Conservation (phyloP, 2,888 invertebrate species). For the Dryobotodes eremita region DNA sequence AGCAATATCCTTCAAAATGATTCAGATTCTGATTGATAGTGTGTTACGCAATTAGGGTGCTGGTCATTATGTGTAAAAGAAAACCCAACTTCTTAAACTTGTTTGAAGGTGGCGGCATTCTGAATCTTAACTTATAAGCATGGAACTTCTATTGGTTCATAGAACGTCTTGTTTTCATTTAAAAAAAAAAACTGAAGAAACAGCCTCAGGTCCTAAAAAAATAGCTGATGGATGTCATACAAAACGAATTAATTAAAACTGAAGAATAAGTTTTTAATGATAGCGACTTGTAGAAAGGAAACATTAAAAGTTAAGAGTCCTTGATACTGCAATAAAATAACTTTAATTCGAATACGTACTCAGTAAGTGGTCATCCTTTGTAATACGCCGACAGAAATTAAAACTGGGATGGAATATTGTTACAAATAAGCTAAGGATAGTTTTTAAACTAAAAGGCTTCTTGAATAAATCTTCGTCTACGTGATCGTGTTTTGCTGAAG, state of each 20-base stretch:
- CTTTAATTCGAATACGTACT: constrained; percentile 9
- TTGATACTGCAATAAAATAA: constrained; percentile 38
- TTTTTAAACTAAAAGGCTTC: not conserved
- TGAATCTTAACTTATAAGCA: not conserved
- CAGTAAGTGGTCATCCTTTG: constrained; percentile 29
- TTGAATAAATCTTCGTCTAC: not conserved
- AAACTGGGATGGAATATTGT: constrained; percentile 22
- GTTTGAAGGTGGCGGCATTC: not conserved
- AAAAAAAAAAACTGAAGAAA: not conserved
- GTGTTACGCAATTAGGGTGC: too few relatives aligned
- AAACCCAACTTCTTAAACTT: too few relatives aligned
- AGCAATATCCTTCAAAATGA: too few relatives aligned
- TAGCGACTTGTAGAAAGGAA: constrained; percentile 21
- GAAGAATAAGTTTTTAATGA: constrained; percentile 10
- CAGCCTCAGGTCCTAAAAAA: not conserved
- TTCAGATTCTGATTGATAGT: too few relatives aligned
- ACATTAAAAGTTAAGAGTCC: constrained; percentile 32
- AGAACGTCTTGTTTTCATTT: not conserved
- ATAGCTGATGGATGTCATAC: constrained; percentile 1
- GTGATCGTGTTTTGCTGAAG: not conserved
- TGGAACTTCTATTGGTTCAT: not conserved
- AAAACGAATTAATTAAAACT: constrained; percentile 3
- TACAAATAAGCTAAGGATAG: not conserved
- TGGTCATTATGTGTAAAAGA: not conserved
- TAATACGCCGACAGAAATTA: constrained; percentile 39